Conservation (phyloP, 2,888 invertebrate species). For the Megalurothrips usitatus region DNA sequence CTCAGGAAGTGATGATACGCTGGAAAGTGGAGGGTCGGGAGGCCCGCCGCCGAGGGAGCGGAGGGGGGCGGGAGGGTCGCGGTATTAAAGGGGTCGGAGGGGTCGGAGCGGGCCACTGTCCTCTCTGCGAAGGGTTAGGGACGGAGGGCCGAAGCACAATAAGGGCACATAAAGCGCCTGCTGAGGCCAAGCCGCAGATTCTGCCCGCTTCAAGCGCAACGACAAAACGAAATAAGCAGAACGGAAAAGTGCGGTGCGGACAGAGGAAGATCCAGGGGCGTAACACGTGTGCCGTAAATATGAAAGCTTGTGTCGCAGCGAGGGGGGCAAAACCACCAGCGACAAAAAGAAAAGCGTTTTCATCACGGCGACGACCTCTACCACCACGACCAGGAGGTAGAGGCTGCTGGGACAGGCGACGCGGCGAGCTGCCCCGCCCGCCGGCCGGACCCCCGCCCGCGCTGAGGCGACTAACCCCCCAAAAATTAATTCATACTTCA, state of each 20-base stretch:
- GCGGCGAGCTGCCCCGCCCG: no score
- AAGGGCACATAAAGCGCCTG: no score
- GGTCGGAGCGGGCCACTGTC: no score
- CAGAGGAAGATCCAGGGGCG: background rate
- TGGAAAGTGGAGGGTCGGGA: background rate
- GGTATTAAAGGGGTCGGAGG: background rate
- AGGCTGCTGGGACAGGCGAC: no score
- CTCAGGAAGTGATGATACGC: conserved; percentile 4
- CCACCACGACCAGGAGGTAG: background rate
- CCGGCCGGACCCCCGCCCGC: background rate
- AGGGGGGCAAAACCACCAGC: background rate
- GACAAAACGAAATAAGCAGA: background rate
- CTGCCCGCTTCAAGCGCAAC: background rate
- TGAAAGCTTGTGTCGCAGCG: background rate
- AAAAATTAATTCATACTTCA: conserved; percentile 27
- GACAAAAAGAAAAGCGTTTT: background rate
- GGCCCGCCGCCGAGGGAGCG: no score
- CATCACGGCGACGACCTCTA: background rate
- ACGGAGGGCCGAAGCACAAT: no score
- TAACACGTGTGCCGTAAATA: background rate
- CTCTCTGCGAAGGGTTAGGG: no score
- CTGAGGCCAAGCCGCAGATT: no score
- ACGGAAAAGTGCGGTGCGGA: background rate
- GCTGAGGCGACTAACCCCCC: background rate
- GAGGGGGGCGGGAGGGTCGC: background rate